Evolutionary conservation across 2,113 vertebrate genomes (phyloP).

Genomic region (Gymnobelideus leadbeateri): DNA sequence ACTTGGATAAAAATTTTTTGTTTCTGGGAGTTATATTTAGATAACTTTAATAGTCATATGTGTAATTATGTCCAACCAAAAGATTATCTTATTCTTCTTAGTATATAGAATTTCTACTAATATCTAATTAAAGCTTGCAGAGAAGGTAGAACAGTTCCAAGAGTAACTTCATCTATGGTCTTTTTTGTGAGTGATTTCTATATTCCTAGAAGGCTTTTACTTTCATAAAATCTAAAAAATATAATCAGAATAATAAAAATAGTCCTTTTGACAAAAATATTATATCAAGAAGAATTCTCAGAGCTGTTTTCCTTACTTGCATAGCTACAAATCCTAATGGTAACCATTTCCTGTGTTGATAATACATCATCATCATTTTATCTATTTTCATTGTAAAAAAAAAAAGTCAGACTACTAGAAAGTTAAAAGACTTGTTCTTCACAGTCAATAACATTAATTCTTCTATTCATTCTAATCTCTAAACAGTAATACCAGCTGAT

Average conservation of each 20-base stretch:
- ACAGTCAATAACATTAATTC: background rate
- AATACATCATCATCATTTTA: background rate
- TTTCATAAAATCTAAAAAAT: background rate
- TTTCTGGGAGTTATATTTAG: no score
- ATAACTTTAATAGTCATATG: background rate
- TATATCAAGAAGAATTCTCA: conserved; percentile 32
- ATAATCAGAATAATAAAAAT: background rate
- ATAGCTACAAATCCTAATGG: background rate
- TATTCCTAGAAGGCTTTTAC: background rate
- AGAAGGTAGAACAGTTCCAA: background rate
- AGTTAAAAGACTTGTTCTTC: background rate
- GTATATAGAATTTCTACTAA: background rate
- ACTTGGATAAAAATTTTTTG: conserved; percentile 27
- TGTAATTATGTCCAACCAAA: conserved; percentile 14
- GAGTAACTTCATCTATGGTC: background rate
- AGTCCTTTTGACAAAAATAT: conserved; percentile 41
- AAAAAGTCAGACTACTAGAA: background rate
- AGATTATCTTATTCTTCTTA: background rate
- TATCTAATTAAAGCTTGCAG: conserved; percentile 39
- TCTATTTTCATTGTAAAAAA: background rate
- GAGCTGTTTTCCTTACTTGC: background rate
- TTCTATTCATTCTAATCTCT: background rate
- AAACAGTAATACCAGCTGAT: background rate
- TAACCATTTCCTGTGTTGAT: background rate
- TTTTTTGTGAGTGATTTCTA: conserved; percentile 5